These are phyloP conservation scores for Caenorhabditis sp. DNA, from an alignment of 2,888 invertebrate genomes.

Conservation along the genomic window DNA sequence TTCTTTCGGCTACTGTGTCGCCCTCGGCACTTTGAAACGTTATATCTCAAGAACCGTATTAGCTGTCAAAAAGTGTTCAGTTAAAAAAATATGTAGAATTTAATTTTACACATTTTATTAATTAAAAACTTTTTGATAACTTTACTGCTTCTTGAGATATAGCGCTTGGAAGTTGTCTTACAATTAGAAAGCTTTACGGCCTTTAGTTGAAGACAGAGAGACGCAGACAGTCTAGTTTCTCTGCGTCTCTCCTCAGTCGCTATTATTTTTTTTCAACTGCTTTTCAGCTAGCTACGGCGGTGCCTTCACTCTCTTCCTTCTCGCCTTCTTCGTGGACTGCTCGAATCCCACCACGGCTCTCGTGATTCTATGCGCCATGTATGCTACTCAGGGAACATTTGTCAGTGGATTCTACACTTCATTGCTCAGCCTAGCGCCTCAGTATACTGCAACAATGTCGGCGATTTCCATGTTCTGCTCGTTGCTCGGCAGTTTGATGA, in stretches of 20 bases:
- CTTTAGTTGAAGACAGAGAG: no score
- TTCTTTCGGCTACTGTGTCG: not conserved
- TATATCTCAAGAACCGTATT: not conserved
- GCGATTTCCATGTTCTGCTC: slow-evolving; percentile 75
- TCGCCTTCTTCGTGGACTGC: slow-evolving; percentile 77
- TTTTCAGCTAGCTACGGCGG: slow-evolving; percentile 68
- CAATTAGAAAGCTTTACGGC: no score
- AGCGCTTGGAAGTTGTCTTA: not conserved
- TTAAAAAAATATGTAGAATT: not conserved
- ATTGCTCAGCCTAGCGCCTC: slow-evolving; percentile 74
- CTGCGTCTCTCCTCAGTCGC: not conserved
- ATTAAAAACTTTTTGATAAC: not conserved
- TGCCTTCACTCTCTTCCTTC: slow-evolving; percentile 60
- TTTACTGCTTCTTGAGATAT: not conserved
- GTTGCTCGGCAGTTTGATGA: slow-evolving; percentile 69
- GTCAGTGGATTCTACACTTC: slow-evolving; percentile 76
- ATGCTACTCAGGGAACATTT: slow-evolving; percentile 65
- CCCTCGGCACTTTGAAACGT: not conserved
- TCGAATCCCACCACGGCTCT: slow-evolving; percentile 68
- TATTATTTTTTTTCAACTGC: no score
- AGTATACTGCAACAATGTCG: slow-evolving; percentile 75
- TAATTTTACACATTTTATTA: not conserved
- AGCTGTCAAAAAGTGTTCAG: not conserved
- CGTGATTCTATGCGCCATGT: slow-evolving; percentile 68
- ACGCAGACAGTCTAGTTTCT: no score